These are phyloP conservation scores for Sebastes hubbsi DNA, from an alignment of 2,797 vertebrate genomes.

Conservation along the genomic window DNA sequence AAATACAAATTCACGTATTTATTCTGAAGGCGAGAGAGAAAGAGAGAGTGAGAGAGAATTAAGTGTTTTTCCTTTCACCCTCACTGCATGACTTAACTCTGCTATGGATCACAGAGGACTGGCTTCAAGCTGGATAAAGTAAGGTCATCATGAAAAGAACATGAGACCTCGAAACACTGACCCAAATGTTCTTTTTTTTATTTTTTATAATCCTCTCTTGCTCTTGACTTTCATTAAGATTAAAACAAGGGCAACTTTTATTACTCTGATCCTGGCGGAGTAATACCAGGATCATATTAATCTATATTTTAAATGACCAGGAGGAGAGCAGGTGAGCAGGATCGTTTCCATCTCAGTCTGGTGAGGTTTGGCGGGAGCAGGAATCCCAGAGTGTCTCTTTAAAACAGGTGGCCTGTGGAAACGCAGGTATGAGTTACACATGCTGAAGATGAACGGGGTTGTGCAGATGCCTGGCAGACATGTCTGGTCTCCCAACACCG, in stretches of 20 bases:
- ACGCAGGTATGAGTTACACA: slow-evolving; percentile 65
- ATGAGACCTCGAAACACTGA: slow-evolving; percentile 32
- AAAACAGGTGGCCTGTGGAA: slow-evolving; percentile 39
- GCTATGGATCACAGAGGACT: slow-evolving; percentile 43
- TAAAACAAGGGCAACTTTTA: not conserved
- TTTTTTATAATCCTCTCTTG: not conserved
- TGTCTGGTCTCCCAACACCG: slow-evolving; percentile 55
- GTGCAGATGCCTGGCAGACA: slow-evolving; percentile 37
- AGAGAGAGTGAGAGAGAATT: not conserved
- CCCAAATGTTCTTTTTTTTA: not conserved
- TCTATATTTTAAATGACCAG: not conserved
- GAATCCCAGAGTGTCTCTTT: slow-evolving; percentile 17
- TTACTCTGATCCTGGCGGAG: not conserved
- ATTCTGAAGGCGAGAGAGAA: not conserved
- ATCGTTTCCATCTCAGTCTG: not conserved
- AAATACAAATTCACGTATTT: not conserved
- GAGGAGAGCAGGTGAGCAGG: not conserved
- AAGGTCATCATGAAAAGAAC: slow-evolving; percentile 53
- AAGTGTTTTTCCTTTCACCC: slow-evolving; percentile 5
- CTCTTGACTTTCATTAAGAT: not conserved
- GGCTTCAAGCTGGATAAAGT: slow-evolving; percentile 35
- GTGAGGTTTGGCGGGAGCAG: not conserved
- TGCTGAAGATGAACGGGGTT: slow-evolving; percentile 13
- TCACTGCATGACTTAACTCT: slow-evolving; percentile 45
- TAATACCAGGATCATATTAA: not conserved